Evolutionary conservation across 2,113 vertebrate genomes (phyloP).

Genomic region (Herpetotheres cachinnans): DNA sequence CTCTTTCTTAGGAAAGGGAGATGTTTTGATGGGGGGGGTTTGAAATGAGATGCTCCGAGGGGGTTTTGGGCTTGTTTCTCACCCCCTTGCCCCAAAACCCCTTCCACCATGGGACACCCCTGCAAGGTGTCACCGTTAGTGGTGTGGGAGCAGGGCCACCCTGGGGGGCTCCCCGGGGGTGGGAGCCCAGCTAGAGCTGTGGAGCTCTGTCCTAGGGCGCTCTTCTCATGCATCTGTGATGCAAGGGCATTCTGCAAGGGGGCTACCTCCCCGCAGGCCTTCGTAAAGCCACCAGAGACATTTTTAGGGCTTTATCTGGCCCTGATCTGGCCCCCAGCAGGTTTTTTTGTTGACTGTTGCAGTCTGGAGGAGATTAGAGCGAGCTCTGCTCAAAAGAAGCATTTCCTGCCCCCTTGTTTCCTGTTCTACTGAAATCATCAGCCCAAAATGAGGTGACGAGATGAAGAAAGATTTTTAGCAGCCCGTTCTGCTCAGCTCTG

Average conservation of each 20-base stretch:
- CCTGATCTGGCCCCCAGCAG: neutral
- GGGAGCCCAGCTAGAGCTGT: neutral
- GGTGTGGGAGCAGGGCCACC: neutral
- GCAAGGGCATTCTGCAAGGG: accelerated
- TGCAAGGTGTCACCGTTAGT: neutral
- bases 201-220: neutral
- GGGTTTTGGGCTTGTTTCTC: accelerated
- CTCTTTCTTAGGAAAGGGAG: neutral
- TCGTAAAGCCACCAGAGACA: accelerated
- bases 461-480: no score
- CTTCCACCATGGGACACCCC: neutral
- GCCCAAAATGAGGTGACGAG: neutral
- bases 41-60: neutral
- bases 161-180: accelerated
- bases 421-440: neutral
- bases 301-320: neutral
- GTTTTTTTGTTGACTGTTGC: neutral
- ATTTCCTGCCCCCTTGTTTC: neutral
- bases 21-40: no score
- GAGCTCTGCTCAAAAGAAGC: neutral
- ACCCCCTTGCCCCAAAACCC: neutral
- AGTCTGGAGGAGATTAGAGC: neutral
- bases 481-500: neutral
- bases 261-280: no score
- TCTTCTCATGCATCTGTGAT: accelerated